Base-by-base conservation (phyloP, 2,888 invertebrate genomes). In the Nomada fucata region DNA sequence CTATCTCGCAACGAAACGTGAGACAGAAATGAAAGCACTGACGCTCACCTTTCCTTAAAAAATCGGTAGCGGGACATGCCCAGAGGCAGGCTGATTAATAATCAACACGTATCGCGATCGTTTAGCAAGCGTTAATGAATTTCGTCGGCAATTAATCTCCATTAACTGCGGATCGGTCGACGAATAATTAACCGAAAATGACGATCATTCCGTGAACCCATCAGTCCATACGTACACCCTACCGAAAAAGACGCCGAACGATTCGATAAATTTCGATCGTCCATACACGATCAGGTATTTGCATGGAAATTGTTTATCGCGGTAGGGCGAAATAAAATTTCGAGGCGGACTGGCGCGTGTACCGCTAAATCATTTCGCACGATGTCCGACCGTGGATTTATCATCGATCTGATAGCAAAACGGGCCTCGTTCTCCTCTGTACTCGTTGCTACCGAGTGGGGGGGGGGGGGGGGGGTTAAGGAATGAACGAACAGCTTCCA, bases 281-380 rank as follows among this genome's bases (percentile, higher is more conserved):
- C 52, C 15, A 53, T 36, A 36, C 7, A 36, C 9, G 36, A 36
- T 36, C 59, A 47, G 55, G 55, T 69, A 76, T 76, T 76, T 69
- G 69, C 75, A 79, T 79, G 63, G 69, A 53, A 75, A 75, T 70
- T 63, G 75, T 79, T 75, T 64, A 75, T 75, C 69, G 69, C 52
- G 11, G 4, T n/a, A 18, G 63, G 53, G 13, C 9, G 29, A 64
- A 64, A 64, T 65, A 79, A 79, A 75, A 70, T 75, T 75, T 68
- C 55, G 36, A 36, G 15, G 47, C 50, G 13, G 44, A 29, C 63
- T 52, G 18, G 44, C 63, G n/a, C 57, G 3, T 75, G 76, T 59
- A 57, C 36, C 75, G 23, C 29, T 79, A 70, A 79, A 79, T 79
- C 79, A 79, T 79, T 59, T 76, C 76, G 69, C 44, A 15, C 44